Conservation (phyloP, 1,140 invertebrate genomes). For the Pomacea maculata region DNA sequence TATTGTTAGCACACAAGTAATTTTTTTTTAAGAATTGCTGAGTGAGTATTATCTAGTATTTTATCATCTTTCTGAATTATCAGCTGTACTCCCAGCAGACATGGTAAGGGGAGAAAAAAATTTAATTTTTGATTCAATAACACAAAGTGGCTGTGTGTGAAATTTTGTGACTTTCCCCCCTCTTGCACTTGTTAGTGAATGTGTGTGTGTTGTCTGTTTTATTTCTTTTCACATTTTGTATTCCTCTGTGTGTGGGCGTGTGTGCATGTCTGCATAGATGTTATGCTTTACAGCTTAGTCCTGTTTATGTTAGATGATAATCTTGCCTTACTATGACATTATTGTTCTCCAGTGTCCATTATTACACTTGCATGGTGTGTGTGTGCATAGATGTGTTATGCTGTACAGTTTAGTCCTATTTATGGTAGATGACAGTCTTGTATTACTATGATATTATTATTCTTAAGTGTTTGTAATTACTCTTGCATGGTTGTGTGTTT, state of each 20-base stretch:
- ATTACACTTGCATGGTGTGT: neutral
- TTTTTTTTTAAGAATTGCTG: neutral
- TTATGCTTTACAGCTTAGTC: too few species aligned
- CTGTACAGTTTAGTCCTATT: too few species aligned
- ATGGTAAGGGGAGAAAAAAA: neutral
- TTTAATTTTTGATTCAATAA: neutral
- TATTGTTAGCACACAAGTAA: neutral
- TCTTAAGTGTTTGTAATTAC: too few species aligned
- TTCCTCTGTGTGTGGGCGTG: constrained; percentile 3
- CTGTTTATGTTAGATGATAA: too few species aligned
- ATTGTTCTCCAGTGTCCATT: neutral
- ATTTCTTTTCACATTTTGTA: neutral
- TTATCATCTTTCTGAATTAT: neutral
- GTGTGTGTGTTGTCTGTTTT: neutral
- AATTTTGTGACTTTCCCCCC: neutral
- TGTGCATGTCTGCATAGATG: neutral
- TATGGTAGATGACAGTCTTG: too few species aligned
- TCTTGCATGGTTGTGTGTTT: too few species aligned
- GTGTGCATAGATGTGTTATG: neutral
- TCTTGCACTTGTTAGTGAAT: neutral
- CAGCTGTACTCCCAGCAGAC: neutral
- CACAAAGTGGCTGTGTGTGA: neutral
- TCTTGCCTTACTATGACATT: too few species aligned
- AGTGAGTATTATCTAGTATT: neutral
- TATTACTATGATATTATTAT: too few species aligned